Percentiles rank a stretch among this genome's conserved stretches.
Evolutionary conservation across 2,113 vertebrate species (phyloP).

Genomic region (Myotis yumanensis): DNA sequence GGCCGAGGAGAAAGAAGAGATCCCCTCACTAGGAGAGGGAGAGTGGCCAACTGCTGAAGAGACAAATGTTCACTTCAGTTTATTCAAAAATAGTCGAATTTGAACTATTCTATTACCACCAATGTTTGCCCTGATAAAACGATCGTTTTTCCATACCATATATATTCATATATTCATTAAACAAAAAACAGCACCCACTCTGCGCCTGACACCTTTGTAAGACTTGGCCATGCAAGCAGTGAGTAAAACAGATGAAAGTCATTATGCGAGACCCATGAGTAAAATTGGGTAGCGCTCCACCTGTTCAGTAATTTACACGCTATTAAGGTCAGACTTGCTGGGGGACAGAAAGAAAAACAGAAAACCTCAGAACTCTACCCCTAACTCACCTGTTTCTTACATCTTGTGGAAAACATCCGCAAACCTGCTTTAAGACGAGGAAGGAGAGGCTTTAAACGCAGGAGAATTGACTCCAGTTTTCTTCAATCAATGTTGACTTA

Average conservation of each 20-base stretch:
- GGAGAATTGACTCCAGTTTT: not conserved
- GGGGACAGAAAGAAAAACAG: not conserved
- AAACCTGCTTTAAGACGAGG: not conserved
- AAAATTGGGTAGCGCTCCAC: not conserved
- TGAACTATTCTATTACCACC: not conserved
- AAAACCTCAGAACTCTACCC: not conserved
- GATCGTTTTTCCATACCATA: not conserved
- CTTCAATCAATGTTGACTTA: not conserved
- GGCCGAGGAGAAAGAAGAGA: not conserved
- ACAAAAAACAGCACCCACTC: not conserved
- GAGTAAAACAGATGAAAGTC: not conserved
- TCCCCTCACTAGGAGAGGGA: not conserved
- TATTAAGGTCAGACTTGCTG: not conserved
- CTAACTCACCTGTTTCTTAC: not conserved
- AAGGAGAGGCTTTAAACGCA: not conserved
- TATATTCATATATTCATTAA: not conserved
- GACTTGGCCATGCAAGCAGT: not conserved
- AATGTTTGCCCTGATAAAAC: not conserved
- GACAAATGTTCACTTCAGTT: not conserved
- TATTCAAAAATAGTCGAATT: not conserved
- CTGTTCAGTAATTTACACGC: conserved; percentile 28
- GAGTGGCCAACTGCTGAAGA: not conserved
- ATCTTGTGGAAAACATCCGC: not conserved
- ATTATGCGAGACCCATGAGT: not conserved
- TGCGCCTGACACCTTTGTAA: not conserved